Base-by-base conservation (phyloP, 2,888 invertebrate genomes). In the Brachyptera putata region DNA sequence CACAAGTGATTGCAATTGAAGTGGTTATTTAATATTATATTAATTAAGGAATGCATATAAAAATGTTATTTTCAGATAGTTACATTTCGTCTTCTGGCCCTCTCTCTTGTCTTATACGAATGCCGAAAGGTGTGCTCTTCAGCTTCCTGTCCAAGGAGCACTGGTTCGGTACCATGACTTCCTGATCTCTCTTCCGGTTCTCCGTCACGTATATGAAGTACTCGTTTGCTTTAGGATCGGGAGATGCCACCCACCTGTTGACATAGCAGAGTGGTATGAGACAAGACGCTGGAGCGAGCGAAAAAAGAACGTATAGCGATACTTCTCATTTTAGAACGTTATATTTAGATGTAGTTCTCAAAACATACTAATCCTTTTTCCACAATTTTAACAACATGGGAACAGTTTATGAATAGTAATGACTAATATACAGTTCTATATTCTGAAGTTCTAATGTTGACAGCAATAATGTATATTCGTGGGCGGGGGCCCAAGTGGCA, bases 221-320 rank as follows among this genome's bases (percentile, higher is more conserved):
- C 39, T 66, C 66, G 18, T 67, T 66, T 39, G 68, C 70, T 22
- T 76, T 71, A 22, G 72, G 70, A 64, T 78, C 80, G 1, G 79
- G 77, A 1, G 80, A 76, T 3, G 80, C 76, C 61, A 79, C 72
- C 84, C 84, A 84, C 22, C 53, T 53, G 13, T 18, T 30, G 5
- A 43, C 2, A 4, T 2, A 43, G 21, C 43, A 43, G 21, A 39
- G 39, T 34, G 7, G 34, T 34, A 34, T 37, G 13, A 5, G 13
- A 3, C 13, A 37, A 5, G 13, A 5, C n/a, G n/a, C n/a, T n/a
- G n/a, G n/a, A n/a, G n/a, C 49, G 11, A 48, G 1, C 2, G 24
- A 21, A 48, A 48, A 22, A 48, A 48, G 16, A 14, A 16, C 3
- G n/a, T n/a, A n/a, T n/a, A n/a, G n/a, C n/a, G n/a, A n/a, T n/a